Conservation (phyloP, 2,113 vertebrate species). For the Tenebrosternarchus preto region DNA sequence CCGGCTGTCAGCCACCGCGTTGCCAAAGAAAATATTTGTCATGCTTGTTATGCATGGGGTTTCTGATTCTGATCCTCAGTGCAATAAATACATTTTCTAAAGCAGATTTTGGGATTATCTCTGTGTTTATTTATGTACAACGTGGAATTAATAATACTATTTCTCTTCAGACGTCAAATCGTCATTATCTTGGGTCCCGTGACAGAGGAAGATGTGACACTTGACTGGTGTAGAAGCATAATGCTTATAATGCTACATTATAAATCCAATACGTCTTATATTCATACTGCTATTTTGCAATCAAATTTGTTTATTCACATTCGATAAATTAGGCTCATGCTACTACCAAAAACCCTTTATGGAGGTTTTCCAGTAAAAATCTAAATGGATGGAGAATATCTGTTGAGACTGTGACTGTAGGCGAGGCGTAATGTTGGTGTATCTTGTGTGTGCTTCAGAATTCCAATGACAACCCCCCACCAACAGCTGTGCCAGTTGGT, state of each 20-base stretch:
- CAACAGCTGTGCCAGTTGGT: background rate
- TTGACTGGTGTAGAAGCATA: background rate
- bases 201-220: background rate
- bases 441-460: slow-evolving; percentile 55
- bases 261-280: slow-evolving; percentile 2
- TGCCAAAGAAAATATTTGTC: background rate
- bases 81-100: background rate
- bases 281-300: background rate
- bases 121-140: slow-evolving; percentile 10
- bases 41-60: background rate
- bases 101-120: background rate
- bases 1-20: background rate
- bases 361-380: background rate
- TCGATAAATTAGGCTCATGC: background rate
- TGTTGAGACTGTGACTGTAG: slow-evolving; percentile 3
- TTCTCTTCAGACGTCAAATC: background rate
- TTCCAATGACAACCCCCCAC: background rate
- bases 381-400: background rate
- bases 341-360: background rate
- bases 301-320: background rate
- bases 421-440: slow-evolving; percentile 9
- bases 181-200: background rate
- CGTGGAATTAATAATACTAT: background rate
- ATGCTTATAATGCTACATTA: background rate
- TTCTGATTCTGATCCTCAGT: background rate